A percentile compares a stretch with the other conserved stretches of the same genome.
Evolutionary conservation across 2,797 vertebrate species (phyloP).

Genomic region (Epinephelus awoara): DNA sequence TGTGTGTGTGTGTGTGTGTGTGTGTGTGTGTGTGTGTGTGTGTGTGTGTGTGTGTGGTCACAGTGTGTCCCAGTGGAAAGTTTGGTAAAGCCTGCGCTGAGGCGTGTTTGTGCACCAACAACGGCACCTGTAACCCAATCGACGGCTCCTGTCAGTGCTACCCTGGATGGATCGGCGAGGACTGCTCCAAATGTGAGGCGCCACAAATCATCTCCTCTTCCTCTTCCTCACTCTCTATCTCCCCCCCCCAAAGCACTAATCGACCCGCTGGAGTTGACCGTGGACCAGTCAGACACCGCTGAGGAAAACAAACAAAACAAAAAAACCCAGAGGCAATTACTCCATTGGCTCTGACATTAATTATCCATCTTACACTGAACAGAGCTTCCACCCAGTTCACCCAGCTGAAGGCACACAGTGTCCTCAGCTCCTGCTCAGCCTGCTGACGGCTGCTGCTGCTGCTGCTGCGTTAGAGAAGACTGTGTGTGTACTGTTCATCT

Average conservation of each 20-base stretch:
- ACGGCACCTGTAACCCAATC: constrained; percentile 93
- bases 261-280: background rate
- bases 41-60: background rate
- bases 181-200: constrained; percentile 93
- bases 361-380: constrained; percentile 3
- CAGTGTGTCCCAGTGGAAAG: constrained; percentile 92
- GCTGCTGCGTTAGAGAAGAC: no score
- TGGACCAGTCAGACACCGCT: background rate
- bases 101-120: constrained; percentile 93
- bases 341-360: constrained; percentile 7
- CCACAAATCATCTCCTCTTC: background rate
- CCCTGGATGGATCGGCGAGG: constrained; percentile 93
- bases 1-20: no score
- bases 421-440: constrained; percentile 28
- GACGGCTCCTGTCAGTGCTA: constrained; percentile 97
- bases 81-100: constrained; percentile 91
- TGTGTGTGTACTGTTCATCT: constrained; percentile 1
- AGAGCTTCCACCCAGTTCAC: no score
- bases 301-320: background rate
- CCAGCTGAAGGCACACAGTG: constrained; percentile 16
- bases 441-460: background rate
- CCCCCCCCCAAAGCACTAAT: background rate
- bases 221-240: background rate
- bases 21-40: background rate
- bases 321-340: background rate